Evolutionary conservation across 2,113 vertebrate species (phyloP), one percentile per base, ranked within the genome.

Genomic region (Salvelinus sp.): DNA sequence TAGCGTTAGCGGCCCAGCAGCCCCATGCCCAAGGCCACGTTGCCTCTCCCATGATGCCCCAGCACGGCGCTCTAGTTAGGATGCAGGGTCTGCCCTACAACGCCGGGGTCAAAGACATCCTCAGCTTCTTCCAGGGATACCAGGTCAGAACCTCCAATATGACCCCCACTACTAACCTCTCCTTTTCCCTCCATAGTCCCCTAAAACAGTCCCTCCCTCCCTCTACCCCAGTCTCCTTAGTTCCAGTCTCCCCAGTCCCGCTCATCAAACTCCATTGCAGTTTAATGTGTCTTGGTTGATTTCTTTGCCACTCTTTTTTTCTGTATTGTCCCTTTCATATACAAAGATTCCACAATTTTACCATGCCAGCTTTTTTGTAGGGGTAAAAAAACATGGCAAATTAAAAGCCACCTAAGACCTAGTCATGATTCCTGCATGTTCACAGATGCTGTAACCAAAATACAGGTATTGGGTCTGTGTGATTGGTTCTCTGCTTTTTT

Each of bases 21-120:
- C 87, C 95, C 22, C 87, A 91, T 76, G 65, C 91, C 1, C 84
- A 93, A 79, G 38, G 38, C 38, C 38, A 44, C 9, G 0, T 44
- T 44, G 38, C 38, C 38, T 91, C 94, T 76, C 85, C 95, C 0
- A 85, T 96, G 75, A 88, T 97, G 76, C 91, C 96, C 33, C 97
- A 96, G 75, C 95, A 93, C 0, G 96, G 95, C 1, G 95, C 95
- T 0, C 83, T 99, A 79, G 93, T 99, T 75, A 92, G 97, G 74
- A 99, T 99, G 97, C 97, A 98, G 91, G 96, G 97, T n/a, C 91
- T 99, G 80, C 96, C 97, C 1, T 98, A 97, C 76, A 97, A 95
- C 64, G 91, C 96, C 0, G 96, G 97, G 70, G 94, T 98, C 90
- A 99, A 99, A 88, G 97, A 99, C 90, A 96, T 99, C 78, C 96